Conservation (phyloP, 2,113 vertebrate species). For the Antechinus flavipes region DNA sequence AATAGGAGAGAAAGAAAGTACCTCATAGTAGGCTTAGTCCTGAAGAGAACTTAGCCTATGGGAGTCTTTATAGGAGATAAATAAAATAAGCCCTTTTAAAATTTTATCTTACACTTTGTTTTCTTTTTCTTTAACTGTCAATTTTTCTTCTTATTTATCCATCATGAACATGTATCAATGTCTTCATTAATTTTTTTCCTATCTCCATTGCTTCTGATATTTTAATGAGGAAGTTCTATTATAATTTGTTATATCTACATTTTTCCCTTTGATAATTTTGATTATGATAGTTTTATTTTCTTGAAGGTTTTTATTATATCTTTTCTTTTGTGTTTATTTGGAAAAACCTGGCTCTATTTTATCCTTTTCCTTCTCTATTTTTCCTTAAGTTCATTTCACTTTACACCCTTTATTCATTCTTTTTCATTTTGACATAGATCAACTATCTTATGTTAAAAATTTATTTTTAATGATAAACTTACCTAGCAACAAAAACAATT, state of each 20-base stretch:
- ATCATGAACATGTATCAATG: background rate
- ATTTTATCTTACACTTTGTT: background rate
- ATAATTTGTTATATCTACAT: background rate
- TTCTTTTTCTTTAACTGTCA: background rate
- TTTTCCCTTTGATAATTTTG: background rate
- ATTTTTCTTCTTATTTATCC: background rate
- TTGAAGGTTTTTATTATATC: background rate
- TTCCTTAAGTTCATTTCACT: background rate
- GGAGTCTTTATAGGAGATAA: background rate
- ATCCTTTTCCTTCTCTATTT: background rate
- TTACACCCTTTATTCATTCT: background rate
- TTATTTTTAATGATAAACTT: background rate
- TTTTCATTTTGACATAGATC: background rate
- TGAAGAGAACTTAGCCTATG: background rate
- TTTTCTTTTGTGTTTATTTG: background rate
- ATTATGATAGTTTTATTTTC: background rate
- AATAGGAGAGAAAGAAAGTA: no score
- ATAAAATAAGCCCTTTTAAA: background rate
- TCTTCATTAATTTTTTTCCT: background rate
- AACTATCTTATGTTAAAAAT: background rate
- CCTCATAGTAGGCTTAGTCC: no score
- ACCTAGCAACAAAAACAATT: background rate
- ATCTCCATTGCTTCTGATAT: background rate
- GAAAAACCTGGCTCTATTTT: background rate
- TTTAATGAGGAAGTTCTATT: background rate